Base-by-base conservation (phyloP, 2,113 vertebrate species). In the Channa argus region DNA sequence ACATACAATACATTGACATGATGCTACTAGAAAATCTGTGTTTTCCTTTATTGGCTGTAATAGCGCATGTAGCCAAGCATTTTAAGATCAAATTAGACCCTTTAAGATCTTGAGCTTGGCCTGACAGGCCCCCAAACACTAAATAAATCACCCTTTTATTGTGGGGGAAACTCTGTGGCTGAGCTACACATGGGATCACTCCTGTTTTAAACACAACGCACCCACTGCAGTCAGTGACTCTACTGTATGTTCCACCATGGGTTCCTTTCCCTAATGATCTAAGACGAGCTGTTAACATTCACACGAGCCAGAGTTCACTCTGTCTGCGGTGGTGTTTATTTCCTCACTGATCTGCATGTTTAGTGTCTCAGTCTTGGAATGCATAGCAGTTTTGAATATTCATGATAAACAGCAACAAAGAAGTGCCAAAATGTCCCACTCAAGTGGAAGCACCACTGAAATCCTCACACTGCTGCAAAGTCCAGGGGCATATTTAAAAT, bases 81-180 rank as follows among this genome's bases (percentile, higher is more conserved):
- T 89, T 90, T 82, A 65, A 82, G 76, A 84, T 82, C 86, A 91
- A 89, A 89, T 89, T 87, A 82, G 75, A 84, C 73, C 60, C 67
- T 67, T 68, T 81, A 84, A 90, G 80, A 88, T 71, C 54, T 58
- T 44, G 13, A 60, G 64, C 65, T 63, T 53, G 64, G 68, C 73
- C 74, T 88, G 86, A 89, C 84, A 88, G 74, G 67, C 79, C 56
- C 53, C 72, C 75, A 82, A 77, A 88, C 68, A 80, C 71, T 83
- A 88, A 89, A 89, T 86, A 85, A 91, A 92, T 86, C 81, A 89
- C 79, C 64, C 85, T 88, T 85, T 80, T 77, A 83, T 79, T 90
- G 74, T 75, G 76, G 56, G 53, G 75, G 77, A 79, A 79, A 64
- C 68, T 62, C 79, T 45, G 47, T 61, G 63, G 70, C 82, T 88